Percentiles rank a stretch among this genome's conserved stretches.
Conservation (phyloP, 2,888 invertebrate genomes). For the Caenorhabditis imperialis region DNA sequence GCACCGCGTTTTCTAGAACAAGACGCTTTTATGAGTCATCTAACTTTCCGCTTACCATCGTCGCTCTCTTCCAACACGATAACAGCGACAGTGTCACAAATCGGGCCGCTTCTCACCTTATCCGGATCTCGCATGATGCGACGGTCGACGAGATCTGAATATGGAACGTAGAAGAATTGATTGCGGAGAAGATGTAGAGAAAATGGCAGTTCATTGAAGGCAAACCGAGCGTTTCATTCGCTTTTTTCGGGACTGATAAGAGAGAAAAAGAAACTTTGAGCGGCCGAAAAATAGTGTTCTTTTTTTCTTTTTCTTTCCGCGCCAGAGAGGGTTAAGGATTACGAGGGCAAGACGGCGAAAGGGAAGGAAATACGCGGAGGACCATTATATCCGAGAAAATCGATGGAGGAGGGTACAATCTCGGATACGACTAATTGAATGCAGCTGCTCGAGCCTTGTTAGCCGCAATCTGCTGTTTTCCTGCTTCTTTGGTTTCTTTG, state of each 20-base stretch:
- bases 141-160: constrained; percentile 35
- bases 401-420: constrained; percentile 9
- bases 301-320: too few species aligned
- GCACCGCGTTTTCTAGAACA: constrained; percentile 38
- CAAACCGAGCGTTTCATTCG: constrained; percentile 7
- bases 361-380: constrained; percentile 1
- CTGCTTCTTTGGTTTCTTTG: too few species aligned
- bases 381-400: constrained; percentile 8
- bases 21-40: background rate
- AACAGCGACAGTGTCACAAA: constrained; percentile 49
- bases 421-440: constrained; percentile 38
- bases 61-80: constrained; percentile 45
- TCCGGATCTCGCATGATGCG: constrained; percentile 55
- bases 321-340: too few species aligned
- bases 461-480: constrained; percentile 10
- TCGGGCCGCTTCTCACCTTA: constrained; percentile 50
- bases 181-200: constrained; percentile 2
- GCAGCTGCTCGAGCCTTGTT: constrained; percentile 6
- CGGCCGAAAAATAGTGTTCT: background rate
- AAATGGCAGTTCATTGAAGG: constrained; percentile 18
- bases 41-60: constrained; percentile 24
- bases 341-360: background rate
- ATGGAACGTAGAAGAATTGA: background rate
- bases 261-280: constrained; percentile 15
- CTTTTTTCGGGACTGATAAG: constrained; percentile 20